Base-by-base conservation (phyloP, 2,888 invertebrate genomes). In the Melanostoma mellinum region DNA sequence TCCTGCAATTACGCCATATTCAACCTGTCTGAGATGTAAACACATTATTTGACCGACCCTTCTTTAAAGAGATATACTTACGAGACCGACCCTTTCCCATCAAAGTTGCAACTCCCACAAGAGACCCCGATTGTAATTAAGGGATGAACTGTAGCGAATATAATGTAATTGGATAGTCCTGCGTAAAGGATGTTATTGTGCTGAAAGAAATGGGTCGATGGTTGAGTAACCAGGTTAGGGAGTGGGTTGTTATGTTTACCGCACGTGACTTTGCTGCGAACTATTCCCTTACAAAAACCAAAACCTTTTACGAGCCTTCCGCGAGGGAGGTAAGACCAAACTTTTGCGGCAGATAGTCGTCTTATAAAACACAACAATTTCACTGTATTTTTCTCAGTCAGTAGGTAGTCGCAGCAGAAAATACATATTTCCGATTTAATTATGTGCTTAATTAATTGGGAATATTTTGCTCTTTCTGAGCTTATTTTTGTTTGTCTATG, bases 111-210 rank as follows among this genome's bases (percentile, higher is more conserved):
- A 71, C 60, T 48, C 74, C 74, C 84, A 68, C 74, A 67, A 84
- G 84, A 79, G 84, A 75, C 60, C 52, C 53, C 69, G 74, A 75
- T 75, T 79, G 84, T 84, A 84, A 84, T 84, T 84, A 84, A 84
- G 79, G 84, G 84, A 84, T 79, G 84, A 84, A 84, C 84, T 84
- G 84, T 84, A 79, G 84, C 84, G 79, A 84, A 74, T 71, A 55
- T 84, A 84, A 79, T 79, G 84, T 84, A 84, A 84, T 84, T 84
- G 84, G 84, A 84, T 79, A 79, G 74, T 79, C 74, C 67, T 67
- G 68, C 30, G 53, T 46, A 48, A 68, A 58, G 69, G 44, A 44
- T 53, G 60, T 52, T 40, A 56, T 68, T 63, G 78, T 69, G 82
- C 73, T 55, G 72, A 81, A 77, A 77, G 77, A 82, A 82, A 82